Evolutionary conservation across 2,797 vertebrate genomes (phyloP).

Genomic region (Macroramphosus scolopax): DNA sequence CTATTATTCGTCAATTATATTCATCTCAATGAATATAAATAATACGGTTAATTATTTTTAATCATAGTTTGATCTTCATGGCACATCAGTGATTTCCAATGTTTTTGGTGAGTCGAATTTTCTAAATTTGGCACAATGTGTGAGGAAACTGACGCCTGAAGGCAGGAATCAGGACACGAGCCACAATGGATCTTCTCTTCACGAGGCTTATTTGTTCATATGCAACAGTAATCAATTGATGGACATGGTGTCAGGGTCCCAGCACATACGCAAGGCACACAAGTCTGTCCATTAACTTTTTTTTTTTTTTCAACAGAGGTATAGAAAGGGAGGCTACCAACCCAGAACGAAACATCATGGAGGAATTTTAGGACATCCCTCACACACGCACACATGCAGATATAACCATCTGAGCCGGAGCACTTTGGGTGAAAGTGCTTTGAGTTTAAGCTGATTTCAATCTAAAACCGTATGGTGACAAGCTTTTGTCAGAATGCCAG

Average conservation of each 20-base stretch:
- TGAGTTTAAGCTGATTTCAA: slow-evolving; percentile 62
- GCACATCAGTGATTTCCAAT: too few species aligned
- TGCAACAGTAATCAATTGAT: not conserved
- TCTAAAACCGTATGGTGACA: slow-evolving; percentile 61
- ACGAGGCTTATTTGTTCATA: not conserved
- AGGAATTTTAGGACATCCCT: slow-evolving; percentile 19
- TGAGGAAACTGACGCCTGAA: slow-evolving; percentile 2
- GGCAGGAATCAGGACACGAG: not conserved
- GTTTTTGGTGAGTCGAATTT: too few species aligned
- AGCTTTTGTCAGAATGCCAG: slow-evolving; percentile 57
- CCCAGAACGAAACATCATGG: slow-evolving; percentile 1
- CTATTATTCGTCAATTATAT: not conserved
- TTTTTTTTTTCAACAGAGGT: too few species aligned
- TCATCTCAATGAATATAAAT: not conserved
- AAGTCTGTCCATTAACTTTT: too few species aligned
- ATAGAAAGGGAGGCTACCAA: not conserved
- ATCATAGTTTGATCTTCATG: too few species aligned
- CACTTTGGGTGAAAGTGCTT: slow-evolving; percentile 42
- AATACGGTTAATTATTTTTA: too few species aligned
- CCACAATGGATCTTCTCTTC: not conserved
- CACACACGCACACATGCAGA: slow-evolving; percentile 2
- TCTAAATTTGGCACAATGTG: slow-evolving; percentile 3
- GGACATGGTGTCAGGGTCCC: not conserved
- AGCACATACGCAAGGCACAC: too few species aligned
- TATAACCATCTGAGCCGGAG: slow-evolving; percentile 27